Percentiles rank a stretch among this genome's conserved stretches.
These are phyloP conservation scores for Asteroscopus sphinx DNA, from an alignment of 2,888 invertebrate genomes.

Conservation along the genomic window DNA sequence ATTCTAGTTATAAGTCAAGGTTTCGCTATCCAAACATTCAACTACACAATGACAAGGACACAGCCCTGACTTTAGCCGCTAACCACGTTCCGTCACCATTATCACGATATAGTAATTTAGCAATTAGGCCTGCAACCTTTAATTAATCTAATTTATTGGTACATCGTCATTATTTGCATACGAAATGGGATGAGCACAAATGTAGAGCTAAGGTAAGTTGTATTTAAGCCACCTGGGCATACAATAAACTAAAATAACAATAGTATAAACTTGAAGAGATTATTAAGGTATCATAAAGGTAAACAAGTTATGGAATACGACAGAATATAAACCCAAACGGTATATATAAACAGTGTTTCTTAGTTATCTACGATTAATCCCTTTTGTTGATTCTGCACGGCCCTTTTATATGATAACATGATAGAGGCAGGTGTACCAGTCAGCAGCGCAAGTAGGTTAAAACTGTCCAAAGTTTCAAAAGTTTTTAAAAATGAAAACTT, in stretches of 20 bases:
- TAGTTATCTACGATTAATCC: too few relatives aligned
- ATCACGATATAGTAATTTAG: constrained; percentile 32
- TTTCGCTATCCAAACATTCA: constrained; percentile 8
- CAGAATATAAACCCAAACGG: too few relatives aligned
- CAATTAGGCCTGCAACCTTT: constrained; percentile 35
- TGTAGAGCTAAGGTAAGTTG: neutral
- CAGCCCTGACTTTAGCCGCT: constrained; percentile 31
- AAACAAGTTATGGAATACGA: too few relatives aligned
- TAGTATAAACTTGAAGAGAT: neutral
- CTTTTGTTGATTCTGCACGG: too few relatives aligned
- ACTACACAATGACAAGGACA: neutral
- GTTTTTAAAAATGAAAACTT: too few relatives aligned
- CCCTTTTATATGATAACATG: too few relatives aligned
- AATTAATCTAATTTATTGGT: constrained; percentile 40
- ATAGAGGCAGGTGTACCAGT: too few relatives aligned
- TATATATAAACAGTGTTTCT: too few relatives aligned
- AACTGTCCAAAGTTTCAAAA: too few relatives aligned
- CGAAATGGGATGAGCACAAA: constrained; percentile 5
- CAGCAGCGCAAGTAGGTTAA: too few relatives aligned
- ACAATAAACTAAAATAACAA: neutral
- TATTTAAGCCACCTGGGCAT: constrained; percentile 10
- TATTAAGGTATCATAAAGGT: neutral
- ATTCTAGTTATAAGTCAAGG: constrained; percentile 26
- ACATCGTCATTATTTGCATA: constrained; percentile 18
- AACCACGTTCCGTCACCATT: constrained; percentile 13